These are phyloP conservation scores for Morpho achilles DNA, from an alignment of 2,888 invertebrate genomes.

Conservation along the genomic window DNA sequence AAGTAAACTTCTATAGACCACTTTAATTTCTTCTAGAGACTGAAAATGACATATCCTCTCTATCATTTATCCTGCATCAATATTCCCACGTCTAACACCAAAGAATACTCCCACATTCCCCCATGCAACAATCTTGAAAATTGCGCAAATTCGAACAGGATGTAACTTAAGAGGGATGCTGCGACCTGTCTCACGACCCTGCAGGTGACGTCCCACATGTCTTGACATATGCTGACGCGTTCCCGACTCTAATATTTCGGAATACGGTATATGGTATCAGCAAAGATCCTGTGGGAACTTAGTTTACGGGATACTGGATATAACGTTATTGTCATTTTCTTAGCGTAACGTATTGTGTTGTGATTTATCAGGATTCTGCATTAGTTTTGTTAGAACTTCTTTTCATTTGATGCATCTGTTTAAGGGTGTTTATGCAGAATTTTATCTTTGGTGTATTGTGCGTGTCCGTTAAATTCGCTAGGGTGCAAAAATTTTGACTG, in stretches of 20 bases:
- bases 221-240: conserved; percentile 18
- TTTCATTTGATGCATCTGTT: conserved; percentile 32
- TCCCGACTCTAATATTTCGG: conserved; percentile 9
- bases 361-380: conserved; percentile 44
- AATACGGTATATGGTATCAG: no score
- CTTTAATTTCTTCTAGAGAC: no score
- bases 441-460: not conserved
- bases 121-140: conserved; percentile 15
- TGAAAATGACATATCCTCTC: not conserved
- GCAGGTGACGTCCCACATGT: conserved; percentile 61
- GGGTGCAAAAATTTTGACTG: no score
- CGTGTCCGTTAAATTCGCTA: conserved; percentile 2
- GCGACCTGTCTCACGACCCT: conserved; percentile 72
- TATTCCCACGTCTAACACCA: not conserved
- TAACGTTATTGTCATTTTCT: conserved; percentile 51
- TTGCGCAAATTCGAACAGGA: conserved; percentile 47
- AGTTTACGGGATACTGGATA: conserved; percentile 65
- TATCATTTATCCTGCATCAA: not conserved
- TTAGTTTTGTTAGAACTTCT: conserved; percentile 30
- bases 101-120: conserved; percentile 16
- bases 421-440: conserved; percentile 27
- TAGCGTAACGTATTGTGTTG: conserved; percentile 39
- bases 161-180: conserved; percentile 69
- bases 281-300: conserved; percentile 52
- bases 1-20: no score